These are phyloP conservation scores for Loris lydekkerianus DNA, from an alignment of 2,797 vertebrate species.

Conservation along the genomic window DNA sequence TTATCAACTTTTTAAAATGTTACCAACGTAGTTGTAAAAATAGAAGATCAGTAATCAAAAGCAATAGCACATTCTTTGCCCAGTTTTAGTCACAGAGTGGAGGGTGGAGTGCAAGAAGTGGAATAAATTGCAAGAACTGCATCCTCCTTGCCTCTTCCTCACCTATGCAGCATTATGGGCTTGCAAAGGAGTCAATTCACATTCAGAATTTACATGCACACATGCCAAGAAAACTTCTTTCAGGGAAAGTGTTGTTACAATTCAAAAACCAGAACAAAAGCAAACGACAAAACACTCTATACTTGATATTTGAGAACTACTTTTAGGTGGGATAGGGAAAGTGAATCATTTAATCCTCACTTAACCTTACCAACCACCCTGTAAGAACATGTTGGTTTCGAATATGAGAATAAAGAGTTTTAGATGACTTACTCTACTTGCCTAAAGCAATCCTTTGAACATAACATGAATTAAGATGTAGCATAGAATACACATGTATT, in stretches of 20 bases:
- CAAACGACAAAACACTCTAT: background rate
- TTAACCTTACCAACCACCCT: background rate
- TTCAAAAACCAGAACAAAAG: too few relatives aligned
- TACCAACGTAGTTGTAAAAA: background rate
- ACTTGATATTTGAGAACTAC: background rate
- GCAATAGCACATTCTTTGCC: too few relatives aligned
- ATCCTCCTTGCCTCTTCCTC: background rate
- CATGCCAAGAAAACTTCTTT: background rate
- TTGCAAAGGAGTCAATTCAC: background rate
- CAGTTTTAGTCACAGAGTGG: background rate
- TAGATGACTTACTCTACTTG: background rate
- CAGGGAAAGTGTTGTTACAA: background rate
- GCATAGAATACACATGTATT: too few relatives aligned
- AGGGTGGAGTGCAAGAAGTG: background rate
- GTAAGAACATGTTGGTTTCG: background rate
- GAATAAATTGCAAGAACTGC: fast-evolving
- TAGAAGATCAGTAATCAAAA: background rate
- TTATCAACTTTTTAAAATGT: background rate
- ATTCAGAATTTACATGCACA: background rate
- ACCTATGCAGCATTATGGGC: background rate
- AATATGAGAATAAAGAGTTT: background rate
- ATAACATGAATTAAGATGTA: too few relatives aligned
- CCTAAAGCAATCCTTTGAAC: background rate
- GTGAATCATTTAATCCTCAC: background rate
- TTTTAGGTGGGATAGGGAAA: background rate